These are phyloP conservation scores for Dipus sagitta DNA, from an alignment of 2,797 vertebrate species.

Conservation along the genomic window DNA sequence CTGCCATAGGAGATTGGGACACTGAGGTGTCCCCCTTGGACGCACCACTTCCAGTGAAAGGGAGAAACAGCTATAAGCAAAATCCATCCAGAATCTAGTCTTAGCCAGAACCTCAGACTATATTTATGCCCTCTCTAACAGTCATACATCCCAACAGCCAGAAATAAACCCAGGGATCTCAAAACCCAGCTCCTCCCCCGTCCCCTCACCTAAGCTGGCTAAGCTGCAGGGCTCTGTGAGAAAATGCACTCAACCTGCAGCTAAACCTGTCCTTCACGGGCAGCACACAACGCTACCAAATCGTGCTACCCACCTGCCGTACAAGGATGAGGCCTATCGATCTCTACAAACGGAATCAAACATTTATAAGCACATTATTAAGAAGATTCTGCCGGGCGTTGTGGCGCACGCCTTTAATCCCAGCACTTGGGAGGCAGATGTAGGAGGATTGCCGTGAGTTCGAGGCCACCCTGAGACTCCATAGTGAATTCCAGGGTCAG, in stretches of 20 bases:
- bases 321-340: neutral
- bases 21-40: neutral
- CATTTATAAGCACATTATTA: neutral
- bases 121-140: constrained; percentile 49
- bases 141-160: constrained; percentile 56
- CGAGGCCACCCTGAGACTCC: no score
- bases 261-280: neutral
- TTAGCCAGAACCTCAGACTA: constrained; percentile 39
- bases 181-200: constrained; percentile 7
- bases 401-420: no score
- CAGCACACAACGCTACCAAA: neutral
- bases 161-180: constrained; percentile 73
- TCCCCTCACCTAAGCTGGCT: neutral
- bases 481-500: no score
- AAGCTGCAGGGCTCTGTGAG: constrained; percentile 4
- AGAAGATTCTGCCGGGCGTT: neutral
- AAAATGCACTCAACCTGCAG: neutral
- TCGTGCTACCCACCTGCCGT: fast-evolving
- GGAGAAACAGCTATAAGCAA: constrained; percentile 48
- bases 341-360: neutral
- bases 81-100: constrained; percentile 27
- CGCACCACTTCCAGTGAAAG: neutral
- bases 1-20: neutral
- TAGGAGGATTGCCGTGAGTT: no score
- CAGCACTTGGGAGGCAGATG: no score